Conservation (phyloP, 2,113 vertebrate genomes). For the Istiophorus platypterus region DNA sequence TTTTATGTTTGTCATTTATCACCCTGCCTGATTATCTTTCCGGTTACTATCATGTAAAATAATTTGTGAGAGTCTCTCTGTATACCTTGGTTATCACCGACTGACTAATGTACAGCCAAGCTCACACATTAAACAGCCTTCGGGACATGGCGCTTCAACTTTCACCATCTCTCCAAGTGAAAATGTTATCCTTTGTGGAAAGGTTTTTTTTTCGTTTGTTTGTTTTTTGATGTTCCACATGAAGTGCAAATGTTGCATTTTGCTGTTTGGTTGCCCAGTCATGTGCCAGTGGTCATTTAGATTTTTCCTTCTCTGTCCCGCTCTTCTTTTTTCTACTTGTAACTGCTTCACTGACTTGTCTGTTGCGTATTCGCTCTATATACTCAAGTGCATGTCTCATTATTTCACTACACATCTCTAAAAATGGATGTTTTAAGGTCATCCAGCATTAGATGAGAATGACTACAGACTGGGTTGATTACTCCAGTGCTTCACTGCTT, state of each 20-base stretch:
- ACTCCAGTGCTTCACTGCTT: conserved; percentile 53
- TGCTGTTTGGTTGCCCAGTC: conserved; percentile 58
- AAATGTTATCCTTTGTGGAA: conserved; percentile 55
- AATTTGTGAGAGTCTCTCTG: conserved; percentile 27
- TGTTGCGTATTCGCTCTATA: conserved; percentile 41
- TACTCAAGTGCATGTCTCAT: conserved; percentile 62
- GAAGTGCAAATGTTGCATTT: conserved; percentile 57
- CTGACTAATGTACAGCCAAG: conserved; percentile 32
- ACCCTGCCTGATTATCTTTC: conserved; percentile 51
- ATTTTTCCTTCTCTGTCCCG: background rate
- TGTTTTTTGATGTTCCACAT: conserved; percentile 52
- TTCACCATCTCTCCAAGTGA: conserved; percentile 16
- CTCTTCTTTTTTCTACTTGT: conserved; percentile 33
- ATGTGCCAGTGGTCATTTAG: conserved; percentile 48
- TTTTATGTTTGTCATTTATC: conserved; percentile 3
- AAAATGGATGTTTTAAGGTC: conserved; percentile 70
- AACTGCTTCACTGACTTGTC: conserved; percentile 68
- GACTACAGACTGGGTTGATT: conserved; percentile 46
- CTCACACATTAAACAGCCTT: conserved; percentile 50
- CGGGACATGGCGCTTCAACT: conserved; percentile 28
- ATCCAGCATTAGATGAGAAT: conserved; percentile 57
- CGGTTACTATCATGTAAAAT: conserved; percentile 51
- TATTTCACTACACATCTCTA: conserved; percentile 60
- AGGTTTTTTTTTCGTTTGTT: too few relatives aligned
- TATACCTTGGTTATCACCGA: conserved; percentile 38